Percentiles rank a stretch among this genome's conserved stretches.
phyloP scores from a whole-genome alignment of 1,140 invertebrate genomes.

The Antheraea pernyi region DNA sequence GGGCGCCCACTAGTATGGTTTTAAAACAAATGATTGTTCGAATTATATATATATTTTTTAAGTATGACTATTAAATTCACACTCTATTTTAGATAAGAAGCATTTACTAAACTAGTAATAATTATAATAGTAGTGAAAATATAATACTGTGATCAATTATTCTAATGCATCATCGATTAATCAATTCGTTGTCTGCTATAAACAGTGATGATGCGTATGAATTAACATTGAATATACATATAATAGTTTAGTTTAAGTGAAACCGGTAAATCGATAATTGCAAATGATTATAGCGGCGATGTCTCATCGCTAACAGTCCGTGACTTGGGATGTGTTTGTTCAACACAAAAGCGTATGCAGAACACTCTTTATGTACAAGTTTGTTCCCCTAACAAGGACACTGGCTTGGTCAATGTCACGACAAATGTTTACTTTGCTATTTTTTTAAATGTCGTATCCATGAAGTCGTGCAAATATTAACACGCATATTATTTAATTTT shows the following conservation, averaged over 20 bases:
- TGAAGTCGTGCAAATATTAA: conserved; percentile 27
- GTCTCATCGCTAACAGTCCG: background rate
- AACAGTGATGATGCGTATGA: background rate
- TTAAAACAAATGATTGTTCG: too few species aligned
- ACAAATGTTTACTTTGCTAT: conserved; percentile 39
- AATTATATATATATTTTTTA: too few species aligned
- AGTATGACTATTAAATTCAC: too few species aligned
- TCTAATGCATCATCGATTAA: background rate
- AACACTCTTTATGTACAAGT: conserved; percentile 17
- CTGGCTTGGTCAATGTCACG: conserved; percentile 47
- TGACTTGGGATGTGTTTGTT: conserved; percentile 13
- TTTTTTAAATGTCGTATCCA: conserved; percentile 31
- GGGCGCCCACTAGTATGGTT: too few species aligned
- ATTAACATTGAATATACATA: background rate
- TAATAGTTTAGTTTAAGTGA: background rate
- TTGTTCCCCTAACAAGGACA: conserved; percentile 42
- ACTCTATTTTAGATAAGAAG: too few species aligned
- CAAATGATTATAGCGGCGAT: background rate
- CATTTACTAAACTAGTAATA: too few species aligned
- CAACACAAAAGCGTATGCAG: conserved; percentile 29
- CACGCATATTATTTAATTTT: background rate
- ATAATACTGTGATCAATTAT: background rate
- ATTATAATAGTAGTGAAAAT: too few species aligned
- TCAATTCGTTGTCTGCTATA: background rate
- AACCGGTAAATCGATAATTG: background rate